Evolutionary conservation across 1,140 invertebrate genomes (phyloP).

Genomic region (Drosophila bifasciata): DNA sequence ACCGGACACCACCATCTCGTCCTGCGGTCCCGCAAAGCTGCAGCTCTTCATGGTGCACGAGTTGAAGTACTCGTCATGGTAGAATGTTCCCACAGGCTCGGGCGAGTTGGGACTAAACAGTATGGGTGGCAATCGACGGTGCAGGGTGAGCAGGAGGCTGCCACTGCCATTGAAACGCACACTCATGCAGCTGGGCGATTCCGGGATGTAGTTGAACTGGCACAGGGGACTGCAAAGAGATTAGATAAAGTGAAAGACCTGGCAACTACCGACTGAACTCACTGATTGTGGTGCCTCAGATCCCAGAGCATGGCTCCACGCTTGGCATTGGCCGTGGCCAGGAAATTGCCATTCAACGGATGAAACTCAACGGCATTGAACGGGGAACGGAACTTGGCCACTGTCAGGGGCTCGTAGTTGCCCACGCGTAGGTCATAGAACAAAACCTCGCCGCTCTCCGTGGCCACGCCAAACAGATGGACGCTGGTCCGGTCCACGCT

Average conservation of each 20-base stretch:
- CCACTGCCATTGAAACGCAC: constrained; percentile 94
- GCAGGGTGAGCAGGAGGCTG: constrained; percentile 91
- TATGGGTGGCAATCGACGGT: constrained; percentile 92
- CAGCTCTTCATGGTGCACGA: constrained; percentile 99
- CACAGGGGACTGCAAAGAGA: constrained; percentile 86
- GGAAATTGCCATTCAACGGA: constrained; percentile 90
- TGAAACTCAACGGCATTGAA: constrained; percentile 97
- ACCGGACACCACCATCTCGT: constrained; percentile 95
- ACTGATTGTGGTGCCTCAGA: constrained; percentile 92
- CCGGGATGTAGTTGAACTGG: constrained; percentile 89
- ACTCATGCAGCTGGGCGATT: constrained; percentile 94
- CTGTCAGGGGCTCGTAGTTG: constrained; percentile 85
- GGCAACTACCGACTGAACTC: constrained; percentile 15
- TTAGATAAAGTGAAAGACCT: background rate
- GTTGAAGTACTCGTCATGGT: constrained; percentile 96
- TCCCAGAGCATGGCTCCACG: constrained; percentile 96
- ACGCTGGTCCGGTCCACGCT: constrained; percentile 93
- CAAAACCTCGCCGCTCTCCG: constrained; percentile 94
- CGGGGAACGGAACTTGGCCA: constrained; percentile 88
- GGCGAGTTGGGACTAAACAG: constrained; percentile 90
- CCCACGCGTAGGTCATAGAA: constrained; percentile 88
- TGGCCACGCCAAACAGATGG: constrained; percentile 93
- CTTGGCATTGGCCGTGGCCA: constrained; percentile 95
- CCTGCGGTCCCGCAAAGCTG: constrained; percentile 94
- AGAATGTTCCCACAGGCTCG: constrained; percentile 92